Evolutionary conservation across 1,140 invertebrate species (phyloP), one percentile per base, ranked within the genome.

Genomic region (Battus philenor): DNA sequence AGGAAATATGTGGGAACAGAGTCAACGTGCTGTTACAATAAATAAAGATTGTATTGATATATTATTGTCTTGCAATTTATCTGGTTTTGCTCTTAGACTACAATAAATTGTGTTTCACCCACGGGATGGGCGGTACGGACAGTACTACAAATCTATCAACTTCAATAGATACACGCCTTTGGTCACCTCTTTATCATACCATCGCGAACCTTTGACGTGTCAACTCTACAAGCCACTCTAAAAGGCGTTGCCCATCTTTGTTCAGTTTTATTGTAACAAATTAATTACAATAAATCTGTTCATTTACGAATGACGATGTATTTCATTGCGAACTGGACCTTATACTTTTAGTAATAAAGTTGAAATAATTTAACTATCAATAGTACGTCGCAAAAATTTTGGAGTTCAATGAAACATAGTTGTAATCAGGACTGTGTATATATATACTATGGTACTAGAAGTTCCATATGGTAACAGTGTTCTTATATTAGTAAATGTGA

Each of bases 151-250:
- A 33, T 33, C 16, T 9, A 33, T 33, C 16, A 33, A 33, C 32
- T 18, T 18, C 9, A 33, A 15, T 31, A 31, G 30, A n/a, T 29
- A 2, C n/a, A 27, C 26, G 11, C 11, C 27, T 18, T 33, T 10
- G 32, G 16, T 18, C 32, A 33, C 32, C 32, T 33, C 16, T 18
- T 33, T 33, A 33, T n/a, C 31, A 33, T 33, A 18, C 31, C 32
- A 33, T 33, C 32, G 26, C 26, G 26, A 10, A 29, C 12, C 2
- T 33, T 17, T 33, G 13, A 33, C 32, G 32, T 33, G 16, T 33
- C 15, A 18, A 33, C 1, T 33, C 13, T 20, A 20, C 18, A 9
- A n/a, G n/a, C 10, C 8, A 29, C 9, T 29, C 32, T 16, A 33
- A 18, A 33, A 18, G 32, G 32, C 10, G 16, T 15, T 2, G 30